phyloP scores from a whole-genome alignment of 2,888 invertebrate genomes.

The Drosophila nr. perissopoda region DNA sequence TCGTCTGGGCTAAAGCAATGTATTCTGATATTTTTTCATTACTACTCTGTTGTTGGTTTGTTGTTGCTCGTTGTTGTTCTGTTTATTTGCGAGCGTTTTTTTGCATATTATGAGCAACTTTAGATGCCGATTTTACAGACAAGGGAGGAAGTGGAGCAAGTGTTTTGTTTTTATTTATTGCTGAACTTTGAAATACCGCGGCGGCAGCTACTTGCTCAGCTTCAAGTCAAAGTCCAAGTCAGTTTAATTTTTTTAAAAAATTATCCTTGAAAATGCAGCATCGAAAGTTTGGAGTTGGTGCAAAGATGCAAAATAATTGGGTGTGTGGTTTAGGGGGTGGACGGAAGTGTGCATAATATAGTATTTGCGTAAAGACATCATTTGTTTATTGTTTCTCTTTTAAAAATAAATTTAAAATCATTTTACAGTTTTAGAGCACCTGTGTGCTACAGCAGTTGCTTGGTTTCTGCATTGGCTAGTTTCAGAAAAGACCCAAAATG shows the following conservation, averaged over 20 bases:
- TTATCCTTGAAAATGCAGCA: slow-evolving; percentile 70
- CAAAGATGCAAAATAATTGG: slow-evolving; percentile 61
- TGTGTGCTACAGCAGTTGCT: background rate
- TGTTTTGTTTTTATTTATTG: slow-evolving; percentile 70
- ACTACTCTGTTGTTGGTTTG: slow-evolving; percentile 18
- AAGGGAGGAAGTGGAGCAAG: slow-evolving; percentile 19
- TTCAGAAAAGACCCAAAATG: background rate
- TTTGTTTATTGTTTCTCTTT: slow-evolving; percentile 55
- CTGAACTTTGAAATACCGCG: slow-evolving; percentile 76
- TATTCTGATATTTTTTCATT: slow-evolving; percentile 69
- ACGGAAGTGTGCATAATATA: slow-evolving; percentile 69
- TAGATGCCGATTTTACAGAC: slow-evolving; percentile 5
- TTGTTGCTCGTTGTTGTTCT: slow-evolving; percentile 14
- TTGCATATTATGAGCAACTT: slow-evolving; percentile 56
- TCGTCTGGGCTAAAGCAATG: slow-evolving; percentile 47
- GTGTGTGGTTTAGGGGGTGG: slow-evolving; percentile 7
- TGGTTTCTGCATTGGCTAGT: background rate
- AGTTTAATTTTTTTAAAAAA: slow-evolving; percentile 61
- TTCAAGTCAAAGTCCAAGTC: slow-evolving; percentile 16
- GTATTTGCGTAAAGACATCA: slow-evolving; percentile 74
- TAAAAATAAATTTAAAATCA: background rate
- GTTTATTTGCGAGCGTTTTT: slow-evolving; percentile 32
- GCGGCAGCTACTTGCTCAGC: slow-evolving; percentile 50
- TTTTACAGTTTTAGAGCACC: background rate
- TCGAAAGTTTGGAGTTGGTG: slow-evolving; percentile 37